These are phyloP conservation scores for Syngnathus typhle DNA, from an alignment of 2,113 vertebrate species.

Conservation along the genomic window DNA sequence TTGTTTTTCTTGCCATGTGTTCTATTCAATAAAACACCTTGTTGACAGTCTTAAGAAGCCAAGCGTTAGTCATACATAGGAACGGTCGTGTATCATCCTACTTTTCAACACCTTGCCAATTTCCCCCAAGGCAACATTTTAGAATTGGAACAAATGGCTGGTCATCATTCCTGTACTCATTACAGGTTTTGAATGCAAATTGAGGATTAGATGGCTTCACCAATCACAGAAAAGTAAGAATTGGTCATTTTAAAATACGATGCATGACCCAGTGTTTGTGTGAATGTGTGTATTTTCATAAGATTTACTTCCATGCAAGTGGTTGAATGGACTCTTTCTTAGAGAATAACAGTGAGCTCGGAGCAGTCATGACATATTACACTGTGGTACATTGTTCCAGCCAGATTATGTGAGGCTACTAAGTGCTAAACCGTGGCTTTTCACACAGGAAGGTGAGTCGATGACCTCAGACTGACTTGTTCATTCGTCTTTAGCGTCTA, in stretches of 20 bases:
- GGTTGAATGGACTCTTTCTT: slow-evolving; percentile 45
- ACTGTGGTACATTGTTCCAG: slow-evolving; percentile 52
- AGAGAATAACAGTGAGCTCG: slow-evolving; percentile 21
- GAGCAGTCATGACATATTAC: slow-evolving; percentile 27
- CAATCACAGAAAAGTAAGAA: slow-evolving; percentile 15
- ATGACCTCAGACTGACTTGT: slow-evolving; percentile 61
- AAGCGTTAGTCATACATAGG: slow-evolving; percentile 63
- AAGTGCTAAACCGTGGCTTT: slow-evolving; percentile 46
- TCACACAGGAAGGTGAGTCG: slow-evolving; percentile 40
- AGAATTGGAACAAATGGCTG: slow-evolving; percentile 36
- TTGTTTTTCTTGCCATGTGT: slow-evolving; percentile 39
- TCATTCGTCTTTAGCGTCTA: slow-evolving; percentile 44
- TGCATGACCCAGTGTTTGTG: slow-evolving; percentile 9
- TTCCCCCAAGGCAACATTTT: slow-evolving; percentile 42
- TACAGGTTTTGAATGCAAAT: slow-evolving; percentile 27
- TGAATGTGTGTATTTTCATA: slow-evolving; percentile 26
- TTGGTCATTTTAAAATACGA: slow-evolving; percentile 25
- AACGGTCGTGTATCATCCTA: slow-evolving; percentile 55
- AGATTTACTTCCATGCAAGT: slow-evolving; percentile 31
- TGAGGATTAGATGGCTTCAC: slow-evolving; percentile 46
- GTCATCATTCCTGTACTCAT: slow-evolving; percentile 40
- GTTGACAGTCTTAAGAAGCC: slow-evolving; percentile 48
- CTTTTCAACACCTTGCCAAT: slow-evolving; percentile 47
- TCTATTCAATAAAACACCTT: slow-evolving; percentile 52
- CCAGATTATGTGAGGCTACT: slow-evolving; percentile 40